Evolutionary conservation across 2,113 vertebrate genomes (phyloP).

Genomic region (Mobula birostris): DNA sequence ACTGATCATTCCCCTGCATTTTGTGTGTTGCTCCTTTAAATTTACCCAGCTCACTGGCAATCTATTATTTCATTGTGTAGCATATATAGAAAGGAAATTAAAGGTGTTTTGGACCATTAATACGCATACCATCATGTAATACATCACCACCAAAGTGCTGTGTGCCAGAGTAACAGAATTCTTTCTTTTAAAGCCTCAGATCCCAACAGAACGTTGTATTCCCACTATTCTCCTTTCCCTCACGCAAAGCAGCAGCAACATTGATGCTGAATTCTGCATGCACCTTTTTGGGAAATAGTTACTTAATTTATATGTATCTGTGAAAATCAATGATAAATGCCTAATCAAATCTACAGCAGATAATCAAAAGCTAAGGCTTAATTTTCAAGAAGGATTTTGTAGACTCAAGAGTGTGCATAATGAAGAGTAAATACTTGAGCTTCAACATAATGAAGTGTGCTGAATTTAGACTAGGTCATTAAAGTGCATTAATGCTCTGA

Average conservation of each 20-base stretch:
- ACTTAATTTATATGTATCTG: neutral
- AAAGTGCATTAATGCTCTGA: neutral
- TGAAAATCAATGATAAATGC: neutral
- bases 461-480: neutral
- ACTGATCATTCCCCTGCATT: no score
- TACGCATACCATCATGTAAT: no score
- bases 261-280: neutral
- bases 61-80: no score
- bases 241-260: neutral
- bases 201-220: neutral
- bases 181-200: neutral
- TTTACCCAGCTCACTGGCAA: no score
- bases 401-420: neutral
- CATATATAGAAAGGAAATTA: no score
- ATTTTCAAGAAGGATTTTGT: neutral
- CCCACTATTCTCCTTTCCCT: neutral
- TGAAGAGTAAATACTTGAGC: conserved; percentile 7
- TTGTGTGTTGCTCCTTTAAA: no score
- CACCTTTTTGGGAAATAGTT: neutral
- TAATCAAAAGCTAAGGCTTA: neutral
- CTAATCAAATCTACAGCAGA: neutral
- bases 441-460: neutral
- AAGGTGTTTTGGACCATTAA: no score
- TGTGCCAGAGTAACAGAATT: no score
- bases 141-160: no score